A percentile compares a stretch with the other conserved stretches of the same genome.
Evolutionary conservation across 2,113 vertebrate species (phyloP).

Genomic region (Pangasianodon hypophthalmus): DNA sequence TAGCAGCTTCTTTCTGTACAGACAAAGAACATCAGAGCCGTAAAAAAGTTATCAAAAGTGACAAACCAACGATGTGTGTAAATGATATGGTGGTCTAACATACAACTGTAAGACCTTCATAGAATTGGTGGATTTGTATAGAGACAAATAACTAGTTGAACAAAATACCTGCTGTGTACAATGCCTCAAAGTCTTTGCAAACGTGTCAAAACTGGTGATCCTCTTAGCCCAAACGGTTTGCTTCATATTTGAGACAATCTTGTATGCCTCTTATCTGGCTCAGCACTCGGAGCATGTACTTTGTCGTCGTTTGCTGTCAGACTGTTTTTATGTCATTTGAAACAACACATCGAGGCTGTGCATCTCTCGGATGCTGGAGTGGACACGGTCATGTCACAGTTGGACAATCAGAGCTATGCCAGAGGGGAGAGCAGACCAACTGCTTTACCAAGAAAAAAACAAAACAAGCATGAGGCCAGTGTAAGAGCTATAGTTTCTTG

Average conservation of each 20-base stretch:
- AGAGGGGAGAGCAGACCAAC: constrained; percentile 51
- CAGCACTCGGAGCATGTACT: constrained; percentile 14
- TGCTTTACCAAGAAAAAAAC: constrained; percentile 31
- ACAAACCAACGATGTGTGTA: constrained; percentile 86
- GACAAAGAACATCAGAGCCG: constrained; percentile 93
- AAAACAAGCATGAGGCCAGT: constrained; percentile 42
- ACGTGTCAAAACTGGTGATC: constrained; percentile 16
- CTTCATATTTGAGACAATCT: constrained; percentile 51
- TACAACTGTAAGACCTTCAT: constrained; percentile 86
- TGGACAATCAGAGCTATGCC: constrained; percentile 37
- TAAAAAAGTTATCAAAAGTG: constrained; percentile 99
- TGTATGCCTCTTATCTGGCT: constrained; percentile 53
- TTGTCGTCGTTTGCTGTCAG: constrained; percentile 50
- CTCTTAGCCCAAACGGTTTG: constrained; percentile 27
- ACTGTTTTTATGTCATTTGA: constrained; percentile 42
- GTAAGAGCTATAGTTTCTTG: constrained; percentile 44
- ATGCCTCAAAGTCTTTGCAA: constrained; percentile 55
- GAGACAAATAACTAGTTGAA: constrained; percentile 74
- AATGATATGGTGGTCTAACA: constrained; percentile 88
- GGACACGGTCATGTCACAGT: constrained; percentile 46
- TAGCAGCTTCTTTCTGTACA: constrained; percentile 99
- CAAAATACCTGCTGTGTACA: constrained; percentile 72
- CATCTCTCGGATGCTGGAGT: constrained; percentile 55
- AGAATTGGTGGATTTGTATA: constrained; percentile 77
- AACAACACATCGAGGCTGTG: constrained; percentile 44